phyloP scores from a whole-genome alignment of 2,113 vertebrate genomes.

The Laticauda laticaudata region DNA sequence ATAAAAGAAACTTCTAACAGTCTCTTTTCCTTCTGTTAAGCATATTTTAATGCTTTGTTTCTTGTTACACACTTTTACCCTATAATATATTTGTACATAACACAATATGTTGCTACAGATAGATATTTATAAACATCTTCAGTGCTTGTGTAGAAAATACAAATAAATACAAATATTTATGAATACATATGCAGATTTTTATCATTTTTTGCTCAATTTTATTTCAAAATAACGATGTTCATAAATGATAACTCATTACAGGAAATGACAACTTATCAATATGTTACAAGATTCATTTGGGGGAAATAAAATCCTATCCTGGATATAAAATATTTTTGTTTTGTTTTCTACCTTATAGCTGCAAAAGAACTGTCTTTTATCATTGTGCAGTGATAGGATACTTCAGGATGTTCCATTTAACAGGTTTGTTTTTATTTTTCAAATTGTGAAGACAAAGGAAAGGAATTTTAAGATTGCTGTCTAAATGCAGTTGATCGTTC shows the following conservation, averaged over 20 bases:
- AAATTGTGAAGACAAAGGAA: not conserved
- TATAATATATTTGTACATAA: not conserved
- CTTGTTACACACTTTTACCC: not conserved
- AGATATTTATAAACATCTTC: not conserved
- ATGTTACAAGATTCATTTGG: not conserved
- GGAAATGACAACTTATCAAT: not conserved
- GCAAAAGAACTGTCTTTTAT: constrained; percentile 98
- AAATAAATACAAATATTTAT: not conserved
- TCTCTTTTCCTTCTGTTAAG: not conserved
- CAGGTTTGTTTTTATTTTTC: constrained; percentile 75
- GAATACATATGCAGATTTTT: not conserved
- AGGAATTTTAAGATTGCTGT: not conserved
- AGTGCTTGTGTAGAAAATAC: not conserved
- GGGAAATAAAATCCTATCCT: constrained; percentile 1
- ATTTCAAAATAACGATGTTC: not conserved
- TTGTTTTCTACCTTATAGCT: constrained; percentile 71
- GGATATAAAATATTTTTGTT: not conserved
- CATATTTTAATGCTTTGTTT: not conserved
- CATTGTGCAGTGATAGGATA: constrained; percentile 97
- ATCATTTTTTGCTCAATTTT: not conserved
- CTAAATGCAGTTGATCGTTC: not conserved
- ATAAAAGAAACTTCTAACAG: not conserved
- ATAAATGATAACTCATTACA: not conserved
- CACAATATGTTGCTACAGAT: not conserved
- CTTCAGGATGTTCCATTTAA: constrained; percentile 98